phyloP scores from a whole-genome alignment of 2,888 invertebrate genomes.

The Hipparchia sbordonii region DNA sequence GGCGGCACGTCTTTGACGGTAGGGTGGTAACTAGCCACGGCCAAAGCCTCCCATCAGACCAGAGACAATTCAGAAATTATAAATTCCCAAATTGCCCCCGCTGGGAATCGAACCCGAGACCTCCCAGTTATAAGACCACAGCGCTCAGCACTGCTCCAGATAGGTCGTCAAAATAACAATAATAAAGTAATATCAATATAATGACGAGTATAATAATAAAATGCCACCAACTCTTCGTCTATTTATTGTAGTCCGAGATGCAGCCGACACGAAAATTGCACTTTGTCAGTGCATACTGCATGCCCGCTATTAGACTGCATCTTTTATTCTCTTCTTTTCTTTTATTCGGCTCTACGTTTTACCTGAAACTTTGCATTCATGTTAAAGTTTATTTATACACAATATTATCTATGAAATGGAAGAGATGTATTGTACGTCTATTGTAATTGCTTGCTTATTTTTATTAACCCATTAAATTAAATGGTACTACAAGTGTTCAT shows the following conservation, averaged over 20 bases:
- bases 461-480: neutral
- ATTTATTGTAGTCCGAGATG: constrained; percentile 37
- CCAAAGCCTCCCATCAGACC: no score
- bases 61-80: no score
- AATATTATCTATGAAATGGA: neutral
- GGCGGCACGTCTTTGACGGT: no score
- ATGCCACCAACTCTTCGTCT: neutral
- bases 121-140: no score
- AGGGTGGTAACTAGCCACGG: no score
- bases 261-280: constrained; percentile 50
- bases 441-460: neutral
- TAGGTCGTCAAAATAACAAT: no score
- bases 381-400: neutral
- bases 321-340: constrained; percentile 25
- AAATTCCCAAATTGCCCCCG: no score
- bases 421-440: neutral
- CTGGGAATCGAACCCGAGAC: no score
- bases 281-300: constrained; percentile 54
- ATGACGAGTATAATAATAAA: no score
- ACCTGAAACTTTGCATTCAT: constrained; percentile 19
- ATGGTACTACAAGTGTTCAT: no score
- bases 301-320: constrained; percentile 43
- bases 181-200: no score
- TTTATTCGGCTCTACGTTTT: constrained; percentile 18
- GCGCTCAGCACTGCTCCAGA: no score